Evolutionary conservation across 2,888 invertebrate genomes (phyloP).

Genomic region (Tricholauxania praeusta): DNA sequence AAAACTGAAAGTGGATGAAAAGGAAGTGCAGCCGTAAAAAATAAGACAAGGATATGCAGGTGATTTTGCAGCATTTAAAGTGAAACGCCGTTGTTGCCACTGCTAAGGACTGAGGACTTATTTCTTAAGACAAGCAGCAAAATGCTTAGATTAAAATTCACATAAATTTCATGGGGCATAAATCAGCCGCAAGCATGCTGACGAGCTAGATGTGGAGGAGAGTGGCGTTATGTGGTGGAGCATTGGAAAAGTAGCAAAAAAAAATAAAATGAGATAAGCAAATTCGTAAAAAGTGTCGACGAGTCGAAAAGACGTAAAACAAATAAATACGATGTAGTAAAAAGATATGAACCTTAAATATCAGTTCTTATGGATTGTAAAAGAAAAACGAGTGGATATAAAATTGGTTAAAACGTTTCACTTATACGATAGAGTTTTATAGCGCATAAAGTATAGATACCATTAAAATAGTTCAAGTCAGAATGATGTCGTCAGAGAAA

Average conservation of each 20-base stretch:
- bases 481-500: too few species aligned
- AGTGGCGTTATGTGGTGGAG: slow-evolving; percentile 24
- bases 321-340: slow-evolving; percentile 35
- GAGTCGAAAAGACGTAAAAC: slow-evolving; percentile 27
- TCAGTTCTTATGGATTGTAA: too few species aligned
- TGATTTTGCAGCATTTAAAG: not conserved
- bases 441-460: too few species aligned
- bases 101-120: slow-evolving; percentile 41
- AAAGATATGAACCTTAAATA: slow-evolving; percentile 36
- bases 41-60: not conserved
- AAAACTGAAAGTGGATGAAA: slow-evolving; percentile 1
- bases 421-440: too few species aligned
- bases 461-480: too few species aligned
- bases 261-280: slow-evolving; percentile 35
- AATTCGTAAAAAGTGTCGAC: slow-evolving; percentile 33
- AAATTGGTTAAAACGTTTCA: too few species aligned
- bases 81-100: slow-evolving; percentile 19
- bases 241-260: not conserved
- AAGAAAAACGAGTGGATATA: too few species aligned
- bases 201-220: slow-evolving; percentile 4
- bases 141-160: slow-evolving; percentile 55
- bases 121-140: slow-evolving; percentile 48
- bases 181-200: slow-evolving; percentile 48
- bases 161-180: slow-evolving; percentile 55
- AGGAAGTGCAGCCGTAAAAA: not conserved